Evolutionary conservation across 2,888 invertebrate species (phyloP).

Genomic region (Notodonta ziczac): DNA sequence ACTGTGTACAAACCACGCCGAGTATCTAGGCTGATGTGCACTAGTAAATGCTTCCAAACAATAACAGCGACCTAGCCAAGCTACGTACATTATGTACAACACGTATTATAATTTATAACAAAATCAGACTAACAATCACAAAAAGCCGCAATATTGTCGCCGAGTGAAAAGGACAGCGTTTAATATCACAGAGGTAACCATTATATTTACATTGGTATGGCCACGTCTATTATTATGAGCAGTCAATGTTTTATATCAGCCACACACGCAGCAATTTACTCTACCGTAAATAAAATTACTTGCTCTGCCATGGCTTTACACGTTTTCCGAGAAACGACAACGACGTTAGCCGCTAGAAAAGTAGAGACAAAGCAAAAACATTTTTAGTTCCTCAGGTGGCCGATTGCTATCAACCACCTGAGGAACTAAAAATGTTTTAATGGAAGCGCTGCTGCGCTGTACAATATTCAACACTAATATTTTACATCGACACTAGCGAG

Average conservation of each 20-base stretch:
- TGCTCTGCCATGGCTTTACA: too few species aligned
- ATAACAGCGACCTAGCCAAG: constrained; percentile 62
- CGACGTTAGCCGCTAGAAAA: too few species aligned
- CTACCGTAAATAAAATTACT: too few species aligned
- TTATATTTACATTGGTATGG: constrained; percentile 22
- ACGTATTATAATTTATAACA: constrained; percentile 41
- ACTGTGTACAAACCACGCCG: constrained; percentile 67
- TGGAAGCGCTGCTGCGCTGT: too few species aligned
- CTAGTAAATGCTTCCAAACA: constrained; percentile 63
- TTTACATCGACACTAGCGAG: too few species aligned
- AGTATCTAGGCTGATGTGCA: constrained; percentile 59
- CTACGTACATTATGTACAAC: constrained; percentile 49
- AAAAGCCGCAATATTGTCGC: constrained; percentile 50
- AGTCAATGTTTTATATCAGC: not conserved
- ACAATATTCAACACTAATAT: too few species aligned
- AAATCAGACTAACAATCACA: constrained; percentile 46
- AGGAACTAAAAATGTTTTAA: too few species aligned
- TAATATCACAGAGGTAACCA: constrained; percentile 69
- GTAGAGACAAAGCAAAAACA: too few species aligned
- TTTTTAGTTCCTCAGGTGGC: too few species aligned
- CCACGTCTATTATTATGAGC: constrained; percentile 25
- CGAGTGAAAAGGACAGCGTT: constrained; percentile 46
- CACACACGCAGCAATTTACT: not conserved
- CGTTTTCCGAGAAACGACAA: too few species aligned
- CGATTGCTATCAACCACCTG: too few species aligned